Conservation (phyloP, 2,888 invertebrate species). For the Oxyteleia sp. region DNA sequence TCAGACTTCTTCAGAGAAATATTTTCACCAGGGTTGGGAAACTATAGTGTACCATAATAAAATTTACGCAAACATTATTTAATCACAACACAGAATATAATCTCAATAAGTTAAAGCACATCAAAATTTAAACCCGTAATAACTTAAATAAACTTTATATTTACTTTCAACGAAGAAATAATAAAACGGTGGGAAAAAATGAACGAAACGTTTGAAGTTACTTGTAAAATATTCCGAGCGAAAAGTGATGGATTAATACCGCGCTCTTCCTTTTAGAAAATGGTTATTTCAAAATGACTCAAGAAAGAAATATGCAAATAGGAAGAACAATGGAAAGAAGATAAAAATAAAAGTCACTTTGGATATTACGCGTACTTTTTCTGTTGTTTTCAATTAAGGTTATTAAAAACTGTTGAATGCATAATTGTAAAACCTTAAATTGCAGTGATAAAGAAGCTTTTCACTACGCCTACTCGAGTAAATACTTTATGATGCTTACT, state of each 20-base stretch:
- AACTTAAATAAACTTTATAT: too few species aligned
- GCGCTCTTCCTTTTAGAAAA: constrained; percentile 3
- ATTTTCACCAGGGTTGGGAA: too few species aligned
- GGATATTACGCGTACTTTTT: constrained; percentile 37
- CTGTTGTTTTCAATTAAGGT: constrained; percentile 31
- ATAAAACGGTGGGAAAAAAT: too few species aligned
- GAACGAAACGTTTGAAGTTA: constrained; percentile 4
- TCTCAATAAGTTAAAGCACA: too few species aligned
- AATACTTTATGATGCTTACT: too few species aligned
- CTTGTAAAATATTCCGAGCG: background rate
- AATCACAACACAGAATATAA: too few species aligned
- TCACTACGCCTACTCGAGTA: background rate
- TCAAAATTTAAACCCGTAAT: too few species aligned
- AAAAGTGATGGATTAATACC: background rate
- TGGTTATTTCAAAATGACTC: constrained; percentile 33
- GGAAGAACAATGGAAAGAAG: constrained; percentile 27
- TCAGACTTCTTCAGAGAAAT: too few species aligned
- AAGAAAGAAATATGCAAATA: constrained; percentile 43
- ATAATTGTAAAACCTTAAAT: constrained; percentile 13
- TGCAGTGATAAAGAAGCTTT: constrained; percentile 14
- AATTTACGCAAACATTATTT: too few species aligned
- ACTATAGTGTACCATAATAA: too few species aligned
- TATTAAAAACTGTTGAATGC: constrained; percentile 41
- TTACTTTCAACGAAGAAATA: too few species aligned
- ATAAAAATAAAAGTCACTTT: constrained; percentile 37